Evolutionary conservation across 2,888 invertebrate genomes (phyloP).

Genomic region (Gisinianus flammeolus): DNA sequence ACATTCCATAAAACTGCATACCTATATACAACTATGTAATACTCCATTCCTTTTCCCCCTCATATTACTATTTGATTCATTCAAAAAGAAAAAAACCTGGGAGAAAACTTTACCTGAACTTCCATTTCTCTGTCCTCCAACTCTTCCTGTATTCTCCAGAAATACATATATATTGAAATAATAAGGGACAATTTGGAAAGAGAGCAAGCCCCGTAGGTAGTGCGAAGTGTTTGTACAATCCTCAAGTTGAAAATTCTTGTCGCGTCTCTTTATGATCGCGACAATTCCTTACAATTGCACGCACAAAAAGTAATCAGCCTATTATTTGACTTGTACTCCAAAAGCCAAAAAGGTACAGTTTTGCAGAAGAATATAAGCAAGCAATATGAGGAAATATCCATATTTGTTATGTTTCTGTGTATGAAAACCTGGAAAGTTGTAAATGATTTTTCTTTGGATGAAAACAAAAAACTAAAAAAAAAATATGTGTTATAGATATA

Average conservation of each 20-base stretch:
- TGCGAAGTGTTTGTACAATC: too few species aligned
- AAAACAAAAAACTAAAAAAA: not conserved
- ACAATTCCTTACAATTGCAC: too few species aligned
- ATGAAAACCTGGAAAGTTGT: not conserved
- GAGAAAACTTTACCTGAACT: conserved; percentile 12
- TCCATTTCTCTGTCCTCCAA: not conserved
- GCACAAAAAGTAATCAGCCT: too few species aligned
- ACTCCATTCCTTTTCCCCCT: too few species aligned
- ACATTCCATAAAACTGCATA: not conserved
- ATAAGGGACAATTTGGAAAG: not conserved
- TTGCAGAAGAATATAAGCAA: not conserved
- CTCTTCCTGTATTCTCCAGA: not conserved
- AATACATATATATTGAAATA: not conserved
- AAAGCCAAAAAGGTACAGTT: too few species aligned
- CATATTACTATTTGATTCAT: not conserved
- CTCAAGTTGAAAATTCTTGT: too few species aligned
- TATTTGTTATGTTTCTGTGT: not conserved
- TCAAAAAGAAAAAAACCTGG: too few species aligned
- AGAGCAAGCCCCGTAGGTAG: too few species aligned
- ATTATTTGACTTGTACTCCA: too few species aligned
- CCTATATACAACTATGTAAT: too few species aligned
- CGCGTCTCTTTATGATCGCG: too few species aligned
- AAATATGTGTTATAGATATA: not conserved
- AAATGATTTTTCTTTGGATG: too few species aligned
- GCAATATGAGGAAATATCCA: not conserved